Evolutionary conservation across 2,113 vertebrate genomes (phyloP), one percentile per base, ranked within the genome.

Genomic region (Callipepla californica): DNA sequence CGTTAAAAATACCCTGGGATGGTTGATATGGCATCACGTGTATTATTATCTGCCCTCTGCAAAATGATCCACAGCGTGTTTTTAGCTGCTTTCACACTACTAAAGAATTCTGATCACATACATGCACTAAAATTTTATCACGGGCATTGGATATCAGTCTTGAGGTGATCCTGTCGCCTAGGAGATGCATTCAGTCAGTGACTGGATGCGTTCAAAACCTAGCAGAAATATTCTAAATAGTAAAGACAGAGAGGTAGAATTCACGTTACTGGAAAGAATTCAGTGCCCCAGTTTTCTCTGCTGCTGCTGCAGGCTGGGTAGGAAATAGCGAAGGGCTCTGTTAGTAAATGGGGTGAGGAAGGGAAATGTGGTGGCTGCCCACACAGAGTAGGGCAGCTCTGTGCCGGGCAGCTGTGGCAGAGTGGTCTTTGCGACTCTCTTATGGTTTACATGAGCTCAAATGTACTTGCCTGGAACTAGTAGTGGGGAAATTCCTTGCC

Each of bases 11-110:
- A 13, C 47, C 21, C 30, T 19, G 34, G 32, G 47, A 4, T 78
- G 34, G 34, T 40, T 40, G 11, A 8, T 4, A 11, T 32, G 50
- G 40, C 5, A 6, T 28, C 5, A 4, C 8, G 62, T 51, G 53
- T 7, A 1, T 23, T 22, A 28, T 8, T 30, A 6, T 22, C 4
- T 6, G 1, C 30, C 34, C 20, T 51, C 23, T 38, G 34, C 6
- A 40, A 28, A 57, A 44, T 5, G 63, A 66, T 17, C 9, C 5
- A 0, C 19, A 4, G 26, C 2, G 12, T 36, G 25, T n/a, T 45
- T 4, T 55, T 28, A 44, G 36, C 34, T 0, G 2, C 48, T 69
- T 13, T 13, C 32, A 21, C 0, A 0, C 62, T 73, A 12, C 42
- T 11, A 40, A 79, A 62, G 38, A 20, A 22, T 13, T 85, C 69